Evolutionary conservation across 2,797 vertebrate species (phyloP).

Genomic region (Acipenser transmontanus): DNA sequence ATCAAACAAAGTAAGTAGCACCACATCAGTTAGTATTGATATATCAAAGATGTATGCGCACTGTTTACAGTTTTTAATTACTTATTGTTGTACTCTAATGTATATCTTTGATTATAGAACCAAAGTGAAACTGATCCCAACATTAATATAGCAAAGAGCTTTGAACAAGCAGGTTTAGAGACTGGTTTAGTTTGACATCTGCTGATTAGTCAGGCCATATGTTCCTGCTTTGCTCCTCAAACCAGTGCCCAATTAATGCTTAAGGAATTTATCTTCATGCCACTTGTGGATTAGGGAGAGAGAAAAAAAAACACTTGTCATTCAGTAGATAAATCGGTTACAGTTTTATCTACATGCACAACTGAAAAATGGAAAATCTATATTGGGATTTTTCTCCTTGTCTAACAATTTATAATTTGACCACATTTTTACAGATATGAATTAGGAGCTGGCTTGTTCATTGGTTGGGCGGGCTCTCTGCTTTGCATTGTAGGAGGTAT

Average conservation of each 20-base stretch:
- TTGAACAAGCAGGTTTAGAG: too few species aligned
- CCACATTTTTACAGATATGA: slow-evolving; percentile 72
- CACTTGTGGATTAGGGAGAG: too few species aligned
- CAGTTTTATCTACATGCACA: background rate
- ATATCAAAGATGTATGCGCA: background rate
- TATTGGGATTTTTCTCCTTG: background rate
- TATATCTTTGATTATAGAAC: background rate
- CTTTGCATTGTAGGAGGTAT: slow-evolving; percentile 81
- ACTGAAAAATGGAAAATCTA: background rate
- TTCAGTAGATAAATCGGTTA: background rate
- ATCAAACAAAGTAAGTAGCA: slow-evolving; percentile 46
- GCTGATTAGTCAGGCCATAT: too few species aligned
- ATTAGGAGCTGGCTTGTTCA: slow-evolving; percentile 82
- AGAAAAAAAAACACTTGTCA: background rate
- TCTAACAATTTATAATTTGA: background rate
- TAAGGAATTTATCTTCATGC: too few species aligned
- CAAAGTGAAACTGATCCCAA: background rate
- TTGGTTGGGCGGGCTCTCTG: slow-evolving; percentile 87
- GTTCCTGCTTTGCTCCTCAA: too few species aligned
- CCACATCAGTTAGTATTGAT: background rate
- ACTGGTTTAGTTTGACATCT: too few species aligned
- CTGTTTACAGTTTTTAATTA: background rate
- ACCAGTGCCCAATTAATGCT: too few species aligned
- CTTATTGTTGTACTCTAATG: background rate
- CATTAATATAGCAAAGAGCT: background rate